Conservation (phyloP, 2,113 vertebrate genomes). For the Aphelocoma coerulescens region DNA sequence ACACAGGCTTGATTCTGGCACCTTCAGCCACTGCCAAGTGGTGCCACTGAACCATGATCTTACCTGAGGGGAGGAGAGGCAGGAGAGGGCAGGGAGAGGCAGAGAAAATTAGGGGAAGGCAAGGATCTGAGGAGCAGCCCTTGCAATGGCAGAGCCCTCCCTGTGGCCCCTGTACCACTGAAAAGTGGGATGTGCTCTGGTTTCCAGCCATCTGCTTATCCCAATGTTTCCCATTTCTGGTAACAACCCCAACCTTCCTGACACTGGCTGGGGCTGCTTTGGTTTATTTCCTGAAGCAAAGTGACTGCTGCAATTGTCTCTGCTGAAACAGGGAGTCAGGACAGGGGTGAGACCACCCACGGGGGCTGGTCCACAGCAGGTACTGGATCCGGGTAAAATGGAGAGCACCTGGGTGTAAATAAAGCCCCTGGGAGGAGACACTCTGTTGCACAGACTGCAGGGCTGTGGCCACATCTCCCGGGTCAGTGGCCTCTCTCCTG, state of each 20-base stretch:
- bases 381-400: neutral
- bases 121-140: neutral
- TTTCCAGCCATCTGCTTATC: neutral
- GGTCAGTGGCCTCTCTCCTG: neutral
- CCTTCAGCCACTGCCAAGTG: neutral
- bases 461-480: rapidly evolving
- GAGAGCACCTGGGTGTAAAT: neutral
- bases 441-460: neutral
- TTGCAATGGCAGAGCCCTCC: neutral
- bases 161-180: neutral
- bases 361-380: neutral
- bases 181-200: neutral
- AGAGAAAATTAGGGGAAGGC: neutral
- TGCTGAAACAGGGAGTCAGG: neutral
- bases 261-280: rapidly evolving
- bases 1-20: neutral
- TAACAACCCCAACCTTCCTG: neutral
- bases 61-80: neutral
- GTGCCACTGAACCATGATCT: rapidly evolving
- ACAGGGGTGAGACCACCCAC: neutral
- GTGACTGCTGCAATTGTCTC: neutral
- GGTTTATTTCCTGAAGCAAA: neutral
- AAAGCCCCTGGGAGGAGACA: neutral
- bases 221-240: rapidly evolving
- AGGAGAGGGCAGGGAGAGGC: neutral